A percentile compares a stretch with the other conserved stretches of the same genome.
These are phyloP conservation scores for Drosophila gaucha DNA, from an alignment of 2,888 invertebrate genomes.

Conservation along the genomic window DNA sequence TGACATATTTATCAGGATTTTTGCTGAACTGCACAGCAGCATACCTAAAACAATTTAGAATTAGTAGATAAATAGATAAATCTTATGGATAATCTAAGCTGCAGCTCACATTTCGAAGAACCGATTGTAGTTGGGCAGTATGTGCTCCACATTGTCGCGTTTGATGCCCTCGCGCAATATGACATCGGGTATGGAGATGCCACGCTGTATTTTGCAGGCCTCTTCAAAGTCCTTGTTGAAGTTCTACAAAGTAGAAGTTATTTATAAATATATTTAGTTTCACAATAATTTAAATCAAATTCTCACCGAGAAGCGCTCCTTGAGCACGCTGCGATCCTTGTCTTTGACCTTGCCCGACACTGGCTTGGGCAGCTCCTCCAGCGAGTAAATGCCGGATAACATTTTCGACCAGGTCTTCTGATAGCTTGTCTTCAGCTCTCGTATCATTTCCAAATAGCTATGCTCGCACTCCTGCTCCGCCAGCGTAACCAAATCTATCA, in stretches of 20 bases:
- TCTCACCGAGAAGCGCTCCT: conserved; percentile 93
- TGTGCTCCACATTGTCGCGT: conserved; percentile 94
- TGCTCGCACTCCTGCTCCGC: conserved; percentile 94
- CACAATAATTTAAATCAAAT: conserved; percentile 62
- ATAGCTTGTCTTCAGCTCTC: conserved; percentile 89
- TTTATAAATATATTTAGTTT: too few relatives aligned
- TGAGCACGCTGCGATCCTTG: conserved; percentile 93
- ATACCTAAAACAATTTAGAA: conserved; percentile 85
- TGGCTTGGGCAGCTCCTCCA: conserved; percentile 89
- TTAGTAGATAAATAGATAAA: neutral
- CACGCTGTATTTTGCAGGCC: conserved; percentile 92
- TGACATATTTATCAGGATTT: conserved; percentile 96
- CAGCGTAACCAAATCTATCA: conserved; percentile 92
- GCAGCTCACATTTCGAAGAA: conserved; percentile 89
- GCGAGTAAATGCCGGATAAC: conserved; percentile 89
- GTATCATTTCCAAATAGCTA: conserved; percentile 94
- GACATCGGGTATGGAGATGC: conserved; percentile 96
- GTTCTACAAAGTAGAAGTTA: conserved; percentile 87
- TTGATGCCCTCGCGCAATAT: conserved; percentile 95
- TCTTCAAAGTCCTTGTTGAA: conserved; percentile 99
- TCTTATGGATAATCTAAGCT: neutral
- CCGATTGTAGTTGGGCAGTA: conserved; percentile 93
- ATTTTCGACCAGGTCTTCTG: conserved; percentile 92
- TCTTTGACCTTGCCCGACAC: conserved; percentile 91
- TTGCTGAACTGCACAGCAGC: conserved; percentile 93